These are phyloP conservation scores for Zapus hudsonius DNA, from an alignment of 2,113 vertebrate genomes.

Conservation along the genomic window DNA sequence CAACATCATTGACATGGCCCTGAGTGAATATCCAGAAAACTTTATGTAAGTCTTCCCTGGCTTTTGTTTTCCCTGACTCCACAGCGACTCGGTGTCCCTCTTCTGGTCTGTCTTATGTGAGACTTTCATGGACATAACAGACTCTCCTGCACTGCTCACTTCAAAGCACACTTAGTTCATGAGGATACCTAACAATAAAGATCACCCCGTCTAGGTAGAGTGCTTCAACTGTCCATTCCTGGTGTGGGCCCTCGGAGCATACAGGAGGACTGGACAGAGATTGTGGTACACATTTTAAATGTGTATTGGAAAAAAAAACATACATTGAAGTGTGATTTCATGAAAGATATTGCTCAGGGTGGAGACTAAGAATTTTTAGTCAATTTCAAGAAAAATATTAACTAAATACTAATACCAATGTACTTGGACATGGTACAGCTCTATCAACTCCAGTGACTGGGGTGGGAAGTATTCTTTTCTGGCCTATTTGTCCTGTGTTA, in stretches of 20 bases:
- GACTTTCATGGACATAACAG: neutral
- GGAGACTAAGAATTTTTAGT: neutral
- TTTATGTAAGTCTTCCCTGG: constrained; percentile 91
- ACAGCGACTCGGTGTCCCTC: neutral
- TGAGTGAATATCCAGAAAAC: constrained; percentile 98
- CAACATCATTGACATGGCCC: constrained; percentile 98
- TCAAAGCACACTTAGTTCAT: neutral
- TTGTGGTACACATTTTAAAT: neutral
- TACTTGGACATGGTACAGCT: neutral
- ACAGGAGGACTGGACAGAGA: neutral
- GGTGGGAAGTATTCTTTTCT: fast-evolving
- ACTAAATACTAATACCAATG: neutral
- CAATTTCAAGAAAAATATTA: neutral
- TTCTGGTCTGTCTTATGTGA: neutral
- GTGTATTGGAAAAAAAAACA: neutral
- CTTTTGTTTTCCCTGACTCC: neutral
- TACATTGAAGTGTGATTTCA: neutral
- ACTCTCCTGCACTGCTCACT: neutral
- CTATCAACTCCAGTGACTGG: fast-evolving
- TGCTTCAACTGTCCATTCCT: neutral
- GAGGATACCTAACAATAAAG: neutral
- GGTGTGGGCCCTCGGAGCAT: neutral
- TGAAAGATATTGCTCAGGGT: neutral
- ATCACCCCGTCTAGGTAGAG: neutral
- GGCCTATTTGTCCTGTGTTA: neutral